Percentiles rank a stretch among this genome's conserved stretches.
These are phyloP conservation scores for Crossaster papposus DNA, from an alignment of 53 echinoderm and acorn worm genomes.

Conservation along the genomic window DNA sequence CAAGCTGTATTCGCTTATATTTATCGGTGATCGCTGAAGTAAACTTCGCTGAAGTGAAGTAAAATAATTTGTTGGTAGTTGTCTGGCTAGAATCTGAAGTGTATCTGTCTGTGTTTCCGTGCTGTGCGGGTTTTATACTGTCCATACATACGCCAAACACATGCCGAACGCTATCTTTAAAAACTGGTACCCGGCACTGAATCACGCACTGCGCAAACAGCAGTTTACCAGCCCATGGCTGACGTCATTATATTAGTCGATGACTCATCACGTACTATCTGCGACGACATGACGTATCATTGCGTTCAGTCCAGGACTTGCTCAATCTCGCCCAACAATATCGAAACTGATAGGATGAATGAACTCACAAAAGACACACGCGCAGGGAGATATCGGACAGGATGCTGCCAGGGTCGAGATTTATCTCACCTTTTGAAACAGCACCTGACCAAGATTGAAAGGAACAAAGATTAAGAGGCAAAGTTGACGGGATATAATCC, in stretches of 20 bases:
- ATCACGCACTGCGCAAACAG: not conserved
- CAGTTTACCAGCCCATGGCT: conserved; percentile 20
- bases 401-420: not conserved
- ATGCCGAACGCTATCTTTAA: not conserved
- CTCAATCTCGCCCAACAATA: not conserved
- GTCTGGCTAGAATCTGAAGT: not conserved
- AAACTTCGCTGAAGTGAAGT: not conserved
- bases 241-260: conserved; percentile 31
- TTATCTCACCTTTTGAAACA: not conserved
- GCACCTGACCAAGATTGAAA: not conserved
- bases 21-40: not conserved
- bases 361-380: not conserved
- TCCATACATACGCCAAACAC: not conserved
- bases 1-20: not conserved
- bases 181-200: not conserved
- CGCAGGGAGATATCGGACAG: not conserved
- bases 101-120: not conserved
- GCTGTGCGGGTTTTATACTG: not conserved
- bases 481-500: not conserved
- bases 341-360: not conserved
- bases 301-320: not conserved
- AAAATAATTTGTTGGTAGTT: no score
- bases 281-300: not conserved
- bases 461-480: not conserved
- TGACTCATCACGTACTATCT: conserved; percentile 13